These are phyloP conservation scores for Oenanthe melanoleuca DNA, from an alignment of 2,113 vertebrate species.

Conservation along the genomic window DNA sequence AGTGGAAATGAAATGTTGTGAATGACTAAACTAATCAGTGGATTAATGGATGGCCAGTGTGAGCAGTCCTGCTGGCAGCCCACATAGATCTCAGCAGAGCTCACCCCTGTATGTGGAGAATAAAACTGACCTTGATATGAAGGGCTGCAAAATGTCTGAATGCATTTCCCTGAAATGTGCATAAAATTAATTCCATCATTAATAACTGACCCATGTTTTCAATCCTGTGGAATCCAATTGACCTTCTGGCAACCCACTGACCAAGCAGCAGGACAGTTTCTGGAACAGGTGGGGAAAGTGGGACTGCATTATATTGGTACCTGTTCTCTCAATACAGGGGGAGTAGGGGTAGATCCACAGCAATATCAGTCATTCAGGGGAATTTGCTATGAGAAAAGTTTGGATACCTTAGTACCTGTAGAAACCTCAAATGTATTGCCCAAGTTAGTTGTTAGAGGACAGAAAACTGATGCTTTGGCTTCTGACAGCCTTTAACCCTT, in stretches of 20 bases:
- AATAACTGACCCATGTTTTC: neutral
- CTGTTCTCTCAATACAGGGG: neutral
- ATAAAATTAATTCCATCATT: neutral
- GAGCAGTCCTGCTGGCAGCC: neutral
- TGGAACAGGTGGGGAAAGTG: neutral
- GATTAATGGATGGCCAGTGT: neutral
- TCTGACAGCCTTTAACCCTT: neutral
- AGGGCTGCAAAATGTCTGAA: neutral
- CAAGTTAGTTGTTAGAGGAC: neutral
- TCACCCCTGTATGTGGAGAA: neutral
- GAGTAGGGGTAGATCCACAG: neutral
- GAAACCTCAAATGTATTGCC: neutral
- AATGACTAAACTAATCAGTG: conserved; percentile 24
- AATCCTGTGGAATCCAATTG: neutral
- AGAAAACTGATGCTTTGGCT: neutral
- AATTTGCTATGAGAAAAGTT: neutral
- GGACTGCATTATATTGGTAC: neutral
- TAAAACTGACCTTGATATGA: neutral
- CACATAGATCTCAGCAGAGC: neutral
- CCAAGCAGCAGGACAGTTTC: neutral
- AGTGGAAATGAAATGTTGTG: conserved; percentile 7
- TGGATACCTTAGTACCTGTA: neutral
- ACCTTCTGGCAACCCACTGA: neutral
- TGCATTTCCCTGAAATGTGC: neutral
- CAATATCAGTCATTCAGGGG: neutral